Percentiles rank a stretch among this genome's conserved stretches.
Evolutionary conservation across 2,888 invertebrate genomes (phyloP).

Genomic region (Scaeva pyrastri): DNA sequence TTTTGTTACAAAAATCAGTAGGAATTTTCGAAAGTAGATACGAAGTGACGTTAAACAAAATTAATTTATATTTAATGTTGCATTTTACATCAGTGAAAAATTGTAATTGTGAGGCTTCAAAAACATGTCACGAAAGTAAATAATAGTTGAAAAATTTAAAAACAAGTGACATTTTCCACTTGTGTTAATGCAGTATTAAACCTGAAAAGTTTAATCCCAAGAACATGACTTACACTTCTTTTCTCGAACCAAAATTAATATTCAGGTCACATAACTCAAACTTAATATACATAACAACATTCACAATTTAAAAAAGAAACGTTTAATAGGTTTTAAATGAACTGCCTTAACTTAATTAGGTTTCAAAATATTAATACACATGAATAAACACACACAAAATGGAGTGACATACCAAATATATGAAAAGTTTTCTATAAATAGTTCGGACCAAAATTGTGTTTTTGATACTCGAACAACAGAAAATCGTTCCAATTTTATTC

Average conservation of each 20-base stretch:
- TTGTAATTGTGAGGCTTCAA: no score
- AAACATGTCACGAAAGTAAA: no score
- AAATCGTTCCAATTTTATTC: background rate
- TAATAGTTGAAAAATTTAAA: no score
- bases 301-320: background rate
- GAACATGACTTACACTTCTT: background rate
- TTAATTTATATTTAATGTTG: no score
- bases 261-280: background rate
- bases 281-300: background rate
- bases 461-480: background rate
- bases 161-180: no score
- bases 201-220: no score
- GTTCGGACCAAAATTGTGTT: background rate
- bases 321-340: background rate
- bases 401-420: background rate
- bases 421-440: background rate
- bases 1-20: no score
- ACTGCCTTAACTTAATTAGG: background rate
- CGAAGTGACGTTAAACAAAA: no score
- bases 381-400: background rate
- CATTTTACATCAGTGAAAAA: no score
- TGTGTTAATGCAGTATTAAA: no score
- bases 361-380: background rate
- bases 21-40: no score
- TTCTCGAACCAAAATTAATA: background rate